These are phyloP conservation scores for Drosophila differens DNA, from an alignment of 2,888 invertebrate species.

Conservation along the genomic window DNA sequence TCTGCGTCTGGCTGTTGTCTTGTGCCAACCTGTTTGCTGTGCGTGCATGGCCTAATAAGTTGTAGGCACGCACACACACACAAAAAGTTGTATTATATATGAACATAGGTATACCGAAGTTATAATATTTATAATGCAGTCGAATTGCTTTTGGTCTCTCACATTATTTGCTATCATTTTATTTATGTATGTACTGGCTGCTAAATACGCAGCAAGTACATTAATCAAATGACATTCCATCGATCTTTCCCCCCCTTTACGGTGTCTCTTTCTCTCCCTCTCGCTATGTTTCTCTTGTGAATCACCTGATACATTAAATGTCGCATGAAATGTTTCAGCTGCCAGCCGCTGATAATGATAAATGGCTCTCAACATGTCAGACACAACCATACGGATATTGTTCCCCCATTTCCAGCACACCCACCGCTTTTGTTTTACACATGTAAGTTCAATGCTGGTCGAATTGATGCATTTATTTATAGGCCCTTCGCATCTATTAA, in stretches of 20 bases:
- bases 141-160: conserved; percentile 52
- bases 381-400: conserved; percentile 21
- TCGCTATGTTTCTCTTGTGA: not conserved
- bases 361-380: conserved; percentile 51
- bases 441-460: conserved; percentile 65
- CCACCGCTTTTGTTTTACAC: not conserved
- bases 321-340: conserved; percentile 67
- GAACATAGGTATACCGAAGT: conserved; percentile 11
- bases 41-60: conserved; percentile 62
- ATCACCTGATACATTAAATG: conserved; percentile 63
- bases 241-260: conserved; percentile 22
- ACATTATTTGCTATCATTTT: conserved; percentile 50
- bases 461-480: conserved; percentile 59
- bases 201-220: conserved; percentile 54
- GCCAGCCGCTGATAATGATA: conserved; percentile 71
- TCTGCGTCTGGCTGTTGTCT: conserved; percentile 7
- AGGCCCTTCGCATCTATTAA: conserved; percentile 50
- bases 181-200: conserved; percentile 49
- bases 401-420: not conserved
- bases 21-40: conserved; percentile 72
- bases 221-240: conserved; percentile 60
- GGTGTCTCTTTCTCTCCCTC: not conserved
- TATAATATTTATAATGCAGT: conserved; percentile 70
- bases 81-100: not conserved
- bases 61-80: conserved; percentile 30